Conservation (phyloP, 2,888 invertebrate genomes). For the Seladonia tumulorum region DNA sequence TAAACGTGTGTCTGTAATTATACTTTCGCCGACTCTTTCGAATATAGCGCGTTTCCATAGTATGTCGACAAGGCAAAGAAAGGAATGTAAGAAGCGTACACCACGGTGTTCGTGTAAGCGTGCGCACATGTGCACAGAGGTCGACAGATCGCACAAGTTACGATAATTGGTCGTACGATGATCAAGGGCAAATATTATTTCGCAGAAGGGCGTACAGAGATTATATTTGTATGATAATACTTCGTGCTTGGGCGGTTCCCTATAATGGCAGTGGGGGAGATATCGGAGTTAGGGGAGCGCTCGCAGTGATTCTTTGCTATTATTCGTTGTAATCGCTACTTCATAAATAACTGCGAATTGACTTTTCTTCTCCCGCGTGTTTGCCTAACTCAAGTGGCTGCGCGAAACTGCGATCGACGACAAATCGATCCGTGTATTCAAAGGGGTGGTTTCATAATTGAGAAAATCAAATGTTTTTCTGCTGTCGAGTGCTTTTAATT, state of each 20-base stretch:
- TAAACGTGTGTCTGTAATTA: background rate
- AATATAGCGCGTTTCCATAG: background rate
- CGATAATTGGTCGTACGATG: constrained; percentile 71
- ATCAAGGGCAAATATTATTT: constrained; percentile 72
- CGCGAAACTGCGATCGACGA: background rate
- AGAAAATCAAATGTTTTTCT: background rate
- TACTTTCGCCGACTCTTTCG: background rate
- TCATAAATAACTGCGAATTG: constrained; percentile 68
- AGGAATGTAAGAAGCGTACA: background rate
- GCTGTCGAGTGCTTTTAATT: background rate
- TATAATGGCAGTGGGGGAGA: constrained; percentile 62
- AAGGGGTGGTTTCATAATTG: background rate
- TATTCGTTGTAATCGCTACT: constrained; percentile 71
- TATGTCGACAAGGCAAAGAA: background rate
- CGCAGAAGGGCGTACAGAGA: constrained; percentile 58
- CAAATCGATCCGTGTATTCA: background rate
- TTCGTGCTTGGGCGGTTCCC: constrained; percentile 55
- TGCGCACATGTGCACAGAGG: constrained; percentile 30
- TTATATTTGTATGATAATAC: constrained; percentile 76
- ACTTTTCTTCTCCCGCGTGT: constrained; percentile 54
- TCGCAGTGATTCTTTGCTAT: constrained; percentile 63
- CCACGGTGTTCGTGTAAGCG: background rate
- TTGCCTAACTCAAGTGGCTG: constrained; percentile 38
- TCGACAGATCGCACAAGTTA: constrained; percentile 67
- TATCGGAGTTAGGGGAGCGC: constrained; percentile 59